Evolutionary conservation across 2,113 vertebrate species (phyloP).

Genomic region (Glaucidium brasilianum): DNA sequence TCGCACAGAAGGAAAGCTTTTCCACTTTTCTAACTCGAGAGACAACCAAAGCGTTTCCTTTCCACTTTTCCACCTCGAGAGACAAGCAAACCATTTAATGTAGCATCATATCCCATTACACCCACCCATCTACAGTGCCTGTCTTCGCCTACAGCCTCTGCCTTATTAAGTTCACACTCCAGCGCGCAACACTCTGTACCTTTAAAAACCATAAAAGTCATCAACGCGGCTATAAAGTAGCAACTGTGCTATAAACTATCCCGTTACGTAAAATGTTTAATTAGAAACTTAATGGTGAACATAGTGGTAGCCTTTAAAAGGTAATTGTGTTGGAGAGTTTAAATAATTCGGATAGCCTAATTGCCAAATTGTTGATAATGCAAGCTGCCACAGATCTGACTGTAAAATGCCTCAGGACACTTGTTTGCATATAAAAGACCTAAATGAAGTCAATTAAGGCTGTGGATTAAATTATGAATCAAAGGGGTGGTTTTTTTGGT

Average conservation of each 20-base stretch:
- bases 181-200: not conserved
- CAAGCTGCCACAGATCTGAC: conserved; percentile 34
- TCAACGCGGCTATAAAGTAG: conserved; percentile 35
- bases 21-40: too few relatives aligned
- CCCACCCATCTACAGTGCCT: not conserved
- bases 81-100: not conserved
- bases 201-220: conserved; percentile 52
- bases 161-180: conserved; percentile 20
- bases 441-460: conserved; percentile 41
- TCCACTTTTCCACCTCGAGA: not conserved
- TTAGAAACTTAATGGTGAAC: conserved; percentile 69
- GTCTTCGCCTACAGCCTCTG: not conserved
- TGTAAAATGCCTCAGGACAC: conserved; percentile 55
- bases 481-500: not conserved
- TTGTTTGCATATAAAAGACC: conserved; percentile 68
- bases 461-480: conserved; percentile 47
- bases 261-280: conserved; percentile 66
- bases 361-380: conserved; percentile 64
- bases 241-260: conserved; percentile 44
- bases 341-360: conserved; percentile 66
- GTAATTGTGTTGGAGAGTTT: conserved; percentile 67
- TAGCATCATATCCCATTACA: not conserved
- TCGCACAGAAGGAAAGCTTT: not conserved
- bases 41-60: not conserved
- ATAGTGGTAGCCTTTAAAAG: conserved; percentile 63